These are phyloP conservation scores for Cosmorhoe ocellata DNA, from an alignment of 2,888 invertebrate genomes.

Conservation along the genomic window DNA sequence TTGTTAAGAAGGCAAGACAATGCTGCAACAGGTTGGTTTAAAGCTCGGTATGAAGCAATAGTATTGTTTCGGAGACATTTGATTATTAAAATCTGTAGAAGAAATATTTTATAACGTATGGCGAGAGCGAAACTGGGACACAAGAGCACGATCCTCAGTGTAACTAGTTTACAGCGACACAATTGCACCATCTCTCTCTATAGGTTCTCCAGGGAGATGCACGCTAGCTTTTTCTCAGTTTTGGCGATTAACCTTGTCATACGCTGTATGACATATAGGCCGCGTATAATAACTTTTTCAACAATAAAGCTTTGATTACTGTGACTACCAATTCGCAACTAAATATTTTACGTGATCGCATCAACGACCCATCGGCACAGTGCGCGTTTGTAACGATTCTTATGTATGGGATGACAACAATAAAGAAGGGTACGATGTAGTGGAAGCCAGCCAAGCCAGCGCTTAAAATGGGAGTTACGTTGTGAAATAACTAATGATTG, in stretches of 20 bases:
- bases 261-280: too few species aligned
- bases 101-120: too few species aligned
- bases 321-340: too few species aligned
- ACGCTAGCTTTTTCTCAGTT: conserved; percentile 40
- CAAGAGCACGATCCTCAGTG: too few species aligned
- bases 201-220: conserved; percentile 44
- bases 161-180: conserved; percentile 38
- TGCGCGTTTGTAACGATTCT: too few species aligned
- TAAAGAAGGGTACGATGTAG: too few species aligned
- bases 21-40: conserved; percentile 41
- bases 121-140: conserved; percentile 40
- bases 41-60: conserved; percentile 48
- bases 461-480: not conserved
- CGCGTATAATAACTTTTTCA: too few species aligned
- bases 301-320: too few species aligned
- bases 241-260: not conserved
- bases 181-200: conserved; percentile 59
- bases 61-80: conserved; percentile 53
- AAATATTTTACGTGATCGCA: too few species aligned
- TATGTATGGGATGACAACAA: too few species aligned
- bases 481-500: conserved; percentile 25
- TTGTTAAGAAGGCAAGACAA: conserved; percentile 41
- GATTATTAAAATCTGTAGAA: conserved; percentile 49
- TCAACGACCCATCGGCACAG: too few species aligned
- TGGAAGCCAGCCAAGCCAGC: too few species aligned